Evolutionary conservation across 2,797 vertebrate species (phyloP).

Genomic region (Propithecus deckenii): DNA sequence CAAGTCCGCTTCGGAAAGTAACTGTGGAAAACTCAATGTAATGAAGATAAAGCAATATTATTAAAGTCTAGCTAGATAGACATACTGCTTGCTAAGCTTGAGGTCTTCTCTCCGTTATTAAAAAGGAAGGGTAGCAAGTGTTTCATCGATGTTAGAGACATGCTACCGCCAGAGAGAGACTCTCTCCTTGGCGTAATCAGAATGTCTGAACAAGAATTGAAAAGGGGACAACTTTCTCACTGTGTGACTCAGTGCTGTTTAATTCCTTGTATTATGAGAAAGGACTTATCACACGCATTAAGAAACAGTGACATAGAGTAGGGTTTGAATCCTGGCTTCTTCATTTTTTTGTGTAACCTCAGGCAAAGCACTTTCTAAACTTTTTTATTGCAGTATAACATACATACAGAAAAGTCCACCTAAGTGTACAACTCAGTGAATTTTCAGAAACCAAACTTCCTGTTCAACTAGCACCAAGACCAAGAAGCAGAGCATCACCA

Average conservation of each 20-base stretch:
- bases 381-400: background rate
- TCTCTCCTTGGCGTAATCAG: background rate
- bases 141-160: background rate
- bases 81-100: background rate
- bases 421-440: background rate
- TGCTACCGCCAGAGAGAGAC: background rate
- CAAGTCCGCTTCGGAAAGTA: background rate
- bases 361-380: background rate
- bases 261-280: background rate
- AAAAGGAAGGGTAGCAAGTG: background rate
- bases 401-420: background rate
- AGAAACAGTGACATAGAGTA: background rate
- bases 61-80: background rate
- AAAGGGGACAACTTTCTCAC: background rate
- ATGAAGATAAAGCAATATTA: background rate
- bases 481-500: background rate
- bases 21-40: background rate
- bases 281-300: background rate
- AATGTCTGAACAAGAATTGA: background rate
- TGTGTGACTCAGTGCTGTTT: too few relatives aligned
- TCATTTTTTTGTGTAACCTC: background rate
- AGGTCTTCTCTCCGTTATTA: background rate
- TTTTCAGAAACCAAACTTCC: background rate
- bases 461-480: background rate
- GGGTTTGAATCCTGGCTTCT: background rate